Evolutionary conservation across 2,888 invertebrate species (phyloP).

Genomic region (Machimus rusticus): DNA sequence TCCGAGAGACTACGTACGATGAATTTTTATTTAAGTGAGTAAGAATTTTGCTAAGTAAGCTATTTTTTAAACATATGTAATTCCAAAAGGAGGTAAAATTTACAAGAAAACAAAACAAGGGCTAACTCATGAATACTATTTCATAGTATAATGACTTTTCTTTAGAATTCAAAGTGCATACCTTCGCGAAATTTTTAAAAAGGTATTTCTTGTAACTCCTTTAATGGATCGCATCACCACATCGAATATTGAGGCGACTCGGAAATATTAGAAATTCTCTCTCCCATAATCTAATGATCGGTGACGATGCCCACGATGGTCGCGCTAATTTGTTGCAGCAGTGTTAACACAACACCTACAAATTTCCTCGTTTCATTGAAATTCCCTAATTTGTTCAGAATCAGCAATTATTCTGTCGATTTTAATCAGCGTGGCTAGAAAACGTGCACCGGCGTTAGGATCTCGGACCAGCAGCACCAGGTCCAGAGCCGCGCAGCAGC

Average conservation of each 20-base stretch:
- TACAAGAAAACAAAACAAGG: no score
- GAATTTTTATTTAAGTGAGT: no score
- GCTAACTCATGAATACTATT: not conserved
- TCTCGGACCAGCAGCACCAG: not conserved
- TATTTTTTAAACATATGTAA: no score
- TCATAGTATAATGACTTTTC: not conserved
- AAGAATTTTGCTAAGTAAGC: no score
- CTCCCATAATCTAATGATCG: not conserved
- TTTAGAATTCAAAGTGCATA: not conserved
- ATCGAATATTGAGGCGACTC: not conserved
- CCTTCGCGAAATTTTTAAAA: not conserved
- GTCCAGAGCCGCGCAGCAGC: not conserved
- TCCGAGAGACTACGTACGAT: no score
- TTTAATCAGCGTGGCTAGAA: constrained; percentile 15
- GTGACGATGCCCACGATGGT: not conserved
- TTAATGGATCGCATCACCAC: not conserved
- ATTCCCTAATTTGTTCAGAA: constrained; percentile 30
- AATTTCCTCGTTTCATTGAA: constrained; percentile 22
- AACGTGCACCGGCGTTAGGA: not conserved
- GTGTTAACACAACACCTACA: constrained; percentile 28
- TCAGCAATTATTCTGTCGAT: constrained; percentile 30
- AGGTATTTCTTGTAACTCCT: not conserved
- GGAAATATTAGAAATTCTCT: not conserved
- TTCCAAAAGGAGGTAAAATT: no score
- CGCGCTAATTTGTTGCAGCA: constrained; percentile 3